phyloP scores from a whole-genome alignment of 2,797 vertebrate genomes.

The Sitta carolinensis region DNA sequence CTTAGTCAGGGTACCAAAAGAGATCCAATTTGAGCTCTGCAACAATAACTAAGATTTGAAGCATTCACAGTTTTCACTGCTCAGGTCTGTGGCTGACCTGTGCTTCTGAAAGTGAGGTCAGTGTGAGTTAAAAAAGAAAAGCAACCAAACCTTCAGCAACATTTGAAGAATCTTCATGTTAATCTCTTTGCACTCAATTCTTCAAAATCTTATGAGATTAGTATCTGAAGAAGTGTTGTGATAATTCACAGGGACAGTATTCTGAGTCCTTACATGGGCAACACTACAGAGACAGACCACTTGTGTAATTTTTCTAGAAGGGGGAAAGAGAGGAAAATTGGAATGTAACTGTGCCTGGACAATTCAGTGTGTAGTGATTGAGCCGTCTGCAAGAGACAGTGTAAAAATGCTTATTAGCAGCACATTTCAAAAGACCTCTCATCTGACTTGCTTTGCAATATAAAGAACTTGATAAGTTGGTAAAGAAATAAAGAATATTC shows the following conservation, averaged over 20 bases:
- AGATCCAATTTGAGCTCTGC: background rate
- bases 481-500: conserved; percentile 41
- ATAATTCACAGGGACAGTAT: background rate
- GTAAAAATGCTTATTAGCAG: conserved; percentile 31
- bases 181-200: background rate
- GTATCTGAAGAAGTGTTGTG: background rate
- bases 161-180: background rate
- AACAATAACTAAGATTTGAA: background rate
- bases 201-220: background rate
- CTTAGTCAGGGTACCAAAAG: background rate
- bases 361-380: background rate
- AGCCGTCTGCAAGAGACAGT: background rate
- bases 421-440: conserved; percentile 41
- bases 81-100: background rate
- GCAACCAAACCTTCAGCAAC: background rate
- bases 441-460: conserved; percentile 23
- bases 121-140: background rate
- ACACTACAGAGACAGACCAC: background rate
- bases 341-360: background rate
- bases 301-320: background rate
- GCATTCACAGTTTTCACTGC: background rate
- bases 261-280: background rate
- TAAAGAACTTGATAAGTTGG: conserved; percentile 33
- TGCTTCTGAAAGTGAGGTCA: background rate
- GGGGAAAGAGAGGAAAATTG: background rate